These are phyloP conservation scores for Drusus annulatus DNA, from an alignment of 1,140 invertebrate species.

Conservation along the genomic window DNA sequence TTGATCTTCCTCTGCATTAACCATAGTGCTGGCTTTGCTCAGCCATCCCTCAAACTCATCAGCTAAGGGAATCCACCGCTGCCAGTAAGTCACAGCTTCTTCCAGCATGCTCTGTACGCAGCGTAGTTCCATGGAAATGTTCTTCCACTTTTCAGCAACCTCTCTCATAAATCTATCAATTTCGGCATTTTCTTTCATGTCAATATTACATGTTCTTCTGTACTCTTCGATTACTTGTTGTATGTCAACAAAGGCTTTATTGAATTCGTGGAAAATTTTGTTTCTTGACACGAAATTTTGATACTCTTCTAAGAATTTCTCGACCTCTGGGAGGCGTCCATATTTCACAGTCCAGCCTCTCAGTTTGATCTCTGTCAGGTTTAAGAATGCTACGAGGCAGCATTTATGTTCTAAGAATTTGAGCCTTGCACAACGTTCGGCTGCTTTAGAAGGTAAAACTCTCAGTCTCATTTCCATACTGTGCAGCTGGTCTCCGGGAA, in stretches of 20 bases:
- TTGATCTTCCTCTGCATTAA: constrained; percentile 85
- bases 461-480: constrained; percentile 85
- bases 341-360: constrained; percentile 92
- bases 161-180: constrained; percentile 91
- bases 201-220: constrained; percentile 87
- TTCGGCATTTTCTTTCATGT: constrained; percentile 81
- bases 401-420: constrained; percentile 95
- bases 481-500: constrained; percentile 85
- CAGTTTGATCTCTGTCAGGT: constrained; percentile 90
- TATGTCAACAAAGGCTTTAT: constrained; percentile 92
- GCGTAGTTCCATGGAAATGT: constrained; percentile 89
- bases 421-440: constrained; percentile 83
- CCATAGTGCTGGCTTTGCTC: constrained; percentile 82
- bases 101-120: constrained; percentile 92
- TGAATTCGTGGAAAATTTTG: constrained; percentile 95
- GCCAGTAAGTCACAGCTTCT: constrained; percentile 91
- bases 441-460: constrained; percentile 79
- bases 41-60: constrained; percentile 88
- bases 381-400: constrained; percentile 91
- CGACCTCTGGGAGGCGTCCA: constrained; percentile 86
- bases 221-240: constrained; percentile 93
- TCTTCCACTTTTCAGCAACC: constrained; percentile 90
- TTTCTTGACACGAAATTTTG: constrained; percentile 92
- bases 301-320: constrained; percentile 89
- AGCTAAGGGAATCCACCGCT: constrained; percentile 82